Conservation (phyloP, 2,797 vertebrate genomes). For the Pelodytes ibericus region DNA sequence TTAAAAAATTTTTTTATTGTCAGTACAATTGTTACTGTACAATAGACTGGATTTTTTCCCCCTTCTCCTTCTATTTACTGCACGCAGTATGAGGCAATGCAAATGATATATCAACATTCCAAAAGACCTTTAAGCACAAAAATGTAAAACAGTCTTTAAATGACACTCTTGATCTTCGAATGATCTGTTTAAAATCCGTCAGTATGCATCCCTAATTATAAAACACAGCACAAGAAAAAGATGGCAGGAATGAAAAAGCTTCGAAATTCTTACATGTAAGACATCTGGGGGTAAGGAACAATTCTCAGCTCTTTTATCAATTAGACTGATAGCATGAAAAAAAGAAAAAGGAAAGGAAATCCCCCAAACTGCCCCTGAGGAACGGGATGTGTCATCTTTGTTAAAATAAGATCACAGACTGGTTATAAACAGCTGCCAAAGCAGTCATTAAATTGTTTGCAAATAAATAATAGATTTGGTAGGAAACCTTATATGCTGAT, state of each 20-base stretch:
- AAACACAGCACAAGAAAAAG: slow-evolving; percentile 66
- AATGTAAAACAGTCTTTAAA: slow-evolving; percentile 69
- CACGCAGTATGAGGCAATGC: slow-evolving; percentile 55
- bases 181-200: slow-evolving; percentile 72
- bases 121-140: slow-evolving; percentile 67
- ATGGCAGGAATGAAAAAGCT: slow-evolving; percentile 61
- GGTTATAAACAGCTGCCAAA: slow-evolving; percentile 91
- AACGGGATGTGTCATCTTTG: slow-evolving; percentile 75
- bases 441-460: slow-evolving; percentile 96
- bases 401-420: slow-evolving; percentile 76
- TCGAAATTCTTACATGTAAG: slow-evolving; percentile 63
- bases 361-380: slow-evolving; percentile 68
- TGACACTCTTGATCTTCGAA: slow-evolving; percentile 72
- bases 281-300: slow-evolving; percentile 65
- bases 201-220: slow-evolving; percentile 73
- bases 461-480: slow-evolving; percentile 77
- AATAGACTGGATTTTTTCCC: slow-evolving; percentile 62
- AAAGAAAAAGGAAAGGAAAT: slow-evolving; percentile 63
- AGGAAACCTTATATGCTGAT: slow-evolving; percentile 68
- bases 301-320: slow-evolving; percentile 69
- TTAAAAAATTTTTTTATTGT: slow-evolving; percentile 66
- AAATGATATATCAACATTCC: slow-evolving; percentile 65
- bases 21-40: slow-evolving; percentile 70
- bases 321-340: slow-evolving; percentile 67
- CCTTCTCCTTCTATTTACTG: slow-evolving; percentile 69